Conservation (phyloP, 1,140 invertebrate species). For the Drosophila elegans region DNA sequence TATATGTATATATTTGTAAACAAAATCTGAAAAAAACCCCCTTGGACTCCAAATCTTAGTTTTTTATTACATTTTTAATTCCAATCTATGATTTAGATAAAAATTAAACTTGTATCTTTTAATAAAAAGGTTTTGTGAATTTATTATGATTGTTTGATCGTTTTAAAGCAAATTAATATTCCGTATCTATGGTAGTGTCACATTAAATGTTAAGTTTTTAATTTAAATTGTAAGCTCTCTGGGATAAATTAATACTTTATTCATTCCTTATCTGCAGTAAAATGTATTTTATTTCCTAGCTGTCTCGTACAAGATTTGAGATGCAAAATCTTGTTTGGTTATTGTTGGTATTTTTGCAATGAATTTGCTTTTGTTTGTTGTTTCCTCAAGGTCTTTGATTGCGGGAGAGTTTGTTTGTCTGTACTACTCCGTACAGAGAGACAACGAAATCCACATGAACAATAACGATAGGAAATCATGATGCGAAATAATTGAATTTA, state of each 20-base stretch:
- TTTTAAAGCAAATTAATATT: no score
- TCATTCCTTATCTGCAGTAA: background rate
- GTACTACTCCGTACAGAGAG: background rate
- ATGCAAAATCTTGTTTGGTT: slow-evolving; percentile 4
- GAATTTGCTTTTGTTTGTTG: slow-evolving; percentile 4
- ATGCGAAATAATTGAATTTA: slow-evolving; percentile 69
- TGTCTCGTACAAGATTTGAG: background rate
- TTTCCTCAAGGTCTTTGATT: slow-evolving; percentile 14
- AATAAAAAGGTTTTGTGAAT: no score
- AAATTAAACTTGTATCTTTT: no score
- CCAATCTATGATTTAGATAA: no score
- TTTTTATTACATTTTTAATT: no score
- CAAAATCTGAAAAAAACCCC: background rate
- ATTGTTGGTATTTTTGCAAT: background rate
- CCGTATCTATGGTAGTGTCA: no score
- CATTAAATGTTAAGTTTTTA: no score
- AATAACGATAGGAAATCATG: slow-evolving; percentile 36
- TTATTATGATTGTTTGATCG: no score
- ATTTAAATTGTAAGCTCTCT: no score
- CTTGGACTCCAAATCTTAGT: background rate
- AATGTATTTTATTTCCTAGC: background rate
- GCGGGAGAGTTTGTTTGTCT: background rate
- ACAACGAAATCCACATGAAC: slow-evolving; percentile 15
- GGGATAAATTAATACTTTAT: no score
- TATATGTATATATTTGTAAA: background rate